A percentile compares a stretch with the other conserved stretches of the same genome.
Conservation (phyloP, 2,888 invertebrate species). For the Sussaba pulchella region DNA sequence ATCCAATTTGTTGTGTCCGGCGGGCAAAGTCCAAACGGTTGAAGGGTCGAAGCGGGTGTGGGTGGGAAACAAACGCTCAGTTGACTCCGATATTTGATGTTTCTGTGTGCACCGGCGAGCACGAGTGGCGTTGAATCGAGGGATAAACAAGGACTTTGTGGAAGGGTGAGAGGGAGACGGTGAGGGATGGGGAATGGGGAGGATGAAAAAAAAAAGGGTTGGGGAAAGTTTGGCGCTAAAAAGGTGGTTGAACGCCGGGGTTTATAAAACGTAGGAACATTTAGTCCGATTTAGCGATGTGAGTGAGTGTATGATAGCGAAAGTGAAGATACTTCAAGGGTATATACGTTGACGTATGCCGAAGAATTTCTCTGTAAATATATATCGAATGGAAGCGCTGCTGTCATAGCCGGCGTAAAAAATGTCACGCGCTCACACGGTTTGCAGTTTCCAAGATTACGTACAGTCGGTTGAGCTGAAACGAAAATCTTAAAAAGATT, state of each 20-base stretch:
- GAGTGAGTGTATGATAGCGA: neutral
- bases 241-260: neutral
- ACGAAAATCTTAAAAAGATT: too few relatives aligned
- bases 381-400: too few relatives aligned
- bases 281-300: too few relatives aligned
- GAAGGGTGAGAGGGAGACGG: neutral
- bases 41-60: constrained; percentile 29
- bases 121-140: constrained; percentile 4
- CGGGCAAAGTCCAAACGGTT: constrained; percentile 32
- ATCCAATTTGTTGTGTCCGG: constrained; percentile 73
- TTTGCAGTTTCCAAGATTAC: too few relatives aligned
- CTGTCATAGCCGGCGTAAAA: too few relatives aligned
- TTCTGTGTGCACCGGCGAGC: constrained; percentile 45
- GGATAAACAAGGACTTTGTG: constrained; percentile 20
- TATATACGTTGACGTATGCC: too few relatives aligned
- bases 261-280: too few relatives aligned
- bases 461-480: too few relatives aligned
- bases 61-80: constrained; percentile 44
- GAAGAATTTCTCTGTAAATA: too few relatives aligned
- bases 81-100: constrained; percentile 55
- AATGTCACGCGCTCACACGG: too few relatives aligned
- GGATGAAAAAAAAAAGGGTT: constrained; percentile 12
- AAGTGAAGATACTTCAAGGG: neutral
- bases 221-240: constrained; percentile 18
- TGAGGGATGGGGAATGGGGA: constrained; percentile 8